These are phyloP conservation scores for Microtus pennsylvanicus DNA, from an alignment of 2,113 vertebrate genomes.

Conservation along the genomic window DNA sequence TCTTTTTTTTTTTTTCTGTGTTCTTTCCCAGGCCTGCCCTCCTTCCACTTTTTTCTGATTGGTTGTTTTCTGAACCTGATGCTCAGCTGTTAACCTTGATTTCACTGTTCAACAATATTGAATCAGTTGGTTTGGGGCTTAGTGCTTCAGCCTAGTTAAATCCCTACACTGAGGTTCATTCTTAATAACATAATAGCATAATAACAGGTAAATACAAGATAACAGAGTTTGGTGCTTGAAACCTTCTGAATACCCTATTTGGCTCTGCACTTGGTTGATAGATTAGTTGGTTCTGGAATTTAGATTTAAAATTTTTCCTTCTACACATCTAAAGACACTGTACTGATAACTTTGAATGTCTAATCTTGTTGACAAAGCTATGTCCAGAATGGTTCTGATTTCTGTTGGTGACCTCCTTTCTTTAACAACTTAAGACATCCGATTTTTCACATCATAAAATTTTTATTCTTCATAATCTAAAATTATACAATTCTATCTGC, in stretches of 20 bases:
- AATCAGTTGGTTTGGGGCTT: neutral
- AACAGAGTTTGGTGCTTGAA: neutral
- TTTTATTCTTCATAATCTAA: conserved; percentile 23
- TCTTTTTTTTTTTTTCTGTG: conserved; percentile 1
- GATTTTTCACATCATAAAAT: neutral
- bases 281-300: conserved; percentile 21
- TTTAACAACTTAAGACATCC: neutral
- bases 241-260: conserved; percentile 19
- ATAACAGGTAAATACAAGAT: neutral
- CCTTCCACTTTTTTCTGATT: neutral
- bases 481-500: neutral
- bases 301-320: neutral
- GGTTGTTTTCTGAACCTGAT: neutral
- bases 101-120: neutral
- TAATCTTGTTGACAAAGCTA: conserved; percentile 10
- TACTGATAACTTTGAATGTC: neutral
- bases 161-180: neutral
- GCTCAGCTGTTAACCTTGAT: neutral
- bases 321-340: neutral
- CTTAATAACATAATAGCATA: conserved; percentile 1
- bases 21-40: neutral
- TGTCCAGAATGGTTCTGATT: neutral
- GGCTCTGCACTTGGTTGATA: neutral
- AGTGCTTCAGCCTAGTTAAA: neutral
- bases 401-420: neutral